Evolutionary conservation across 1,140 invertebrate genomes (phyloP).

Genomic region (Heliconius congener): DNA sequence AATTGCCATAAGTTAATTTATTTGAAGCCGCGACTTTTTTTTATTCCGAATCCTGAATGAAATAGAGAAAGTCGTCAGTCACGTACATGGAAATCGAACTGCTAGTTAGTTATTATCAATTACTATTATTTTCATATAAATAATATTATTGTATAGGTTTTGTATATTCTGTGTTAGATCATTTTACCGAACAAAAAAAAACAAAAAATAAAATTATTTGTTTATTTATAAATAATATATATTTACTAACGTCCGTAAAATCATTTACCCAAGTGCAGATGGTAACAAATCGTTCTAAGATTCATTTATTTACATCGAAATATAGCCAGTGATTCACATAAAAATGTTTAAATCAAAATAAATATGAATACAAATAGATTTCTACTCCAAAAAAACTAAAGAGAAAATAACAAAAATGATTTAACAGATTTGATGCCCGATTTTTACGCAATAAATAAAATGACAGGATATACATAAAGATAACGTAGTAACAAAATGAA

Average conservation of each 20-base stretch:
- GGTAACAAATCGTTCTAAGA: slow-evolving; percentile 42
- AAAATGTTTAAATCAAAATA: slow-evolving; percentile 23
- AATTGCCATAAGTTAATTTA: too few relatives aligned
- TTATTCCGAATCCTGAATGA: too few relatives aligned
- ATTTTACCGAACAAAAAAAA: slow-evolving; percentile 13
- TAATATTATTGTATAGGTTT: background rate
- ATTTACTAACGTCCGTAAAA: slow-evolving; percentile 70
- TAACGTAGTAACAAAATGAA: background rate
- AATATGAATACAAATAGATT: slow-evolving; percentile 49
- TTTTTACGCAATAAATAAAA: background rate
- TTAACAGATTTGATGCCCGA: background rate
- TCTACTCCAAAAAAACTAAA: slow-evolving; percentile 52
- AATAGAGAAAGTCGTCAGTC: too few relatives aligned
- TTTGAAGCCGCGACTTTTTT: too few relatives aligned
- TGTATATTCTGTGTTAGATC: too few relatives aligned
- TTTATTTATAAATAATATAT: slow-evolving; percentile 69
- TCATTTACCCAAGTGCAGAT: slow-evolving; percentile 52
- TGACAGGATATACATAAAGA: background rate
- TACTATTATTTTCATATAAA: too few relatives aligned
- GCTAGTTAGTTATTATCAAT: too few relatives aligned
- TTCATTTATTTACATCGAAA: slow-evolving; percentile 36
- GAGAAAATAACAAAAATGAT: slow-evolving; percentile 28
- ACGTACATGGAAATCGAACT: background rate
- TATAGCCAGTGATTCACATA: slow-evolving; percentile 22
- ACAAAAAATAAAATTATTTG: slow-evolving; percentile 46